Evolutionary conservation across 2,113 vertebrate genomes (phyloP).

Genomic region (Xenus cinereus): DNA sequence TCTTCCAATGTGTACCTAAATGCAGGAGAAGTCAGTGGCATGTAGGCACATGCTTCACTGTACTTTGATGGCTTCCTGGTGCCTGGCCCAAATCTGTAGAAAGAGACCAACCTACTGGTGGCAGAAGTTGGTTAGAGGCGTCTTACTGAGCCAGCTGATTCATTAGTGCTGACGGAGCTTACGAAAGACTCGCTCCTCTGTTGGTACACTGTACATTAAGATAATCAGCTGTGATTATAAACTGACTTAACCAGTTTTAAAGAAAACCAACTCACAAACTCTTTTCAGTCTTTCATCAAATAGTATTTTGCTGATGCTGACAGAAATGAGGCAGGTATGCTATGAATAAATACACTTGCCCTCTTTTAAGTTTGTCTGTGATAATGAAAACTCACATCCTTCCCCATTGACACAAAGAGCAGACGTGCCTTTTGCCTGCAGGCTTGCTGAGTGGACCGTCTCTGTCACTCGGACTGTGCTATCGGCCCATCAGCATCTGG

Average conservation of each 20-base stretch:
- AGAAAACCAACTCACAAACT: background rate
- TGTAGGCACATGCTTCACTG: background rate
- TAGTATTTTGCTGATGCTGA: background rate
- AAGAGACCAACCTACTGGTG: background rate
- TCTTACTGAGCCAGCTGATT: background rate
- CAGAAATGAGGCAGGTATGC: background rate
- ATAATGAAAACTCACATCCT: background rate
- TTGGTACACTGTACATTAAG: background rate
- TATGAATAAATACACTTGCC: background rate
- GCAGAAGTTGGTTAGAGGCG: accelerated
- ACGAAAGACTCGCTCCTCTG: background rate
- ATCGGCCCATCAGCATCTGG: background rate
- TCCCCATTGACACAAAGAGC: background rate
- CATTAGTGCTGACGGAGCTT: background rate
- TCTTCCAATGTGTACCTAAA: background rate
- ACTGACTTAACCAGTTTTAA: background rate
- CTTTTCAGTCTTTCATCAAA: background rate
- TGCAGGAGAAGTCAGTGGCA: background rate
- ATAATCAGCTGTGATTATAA: background rate
- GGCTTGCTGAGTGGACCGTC: background rate
- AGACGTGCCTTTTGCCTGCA: background rate
- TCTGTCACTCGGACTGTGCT: background rate
- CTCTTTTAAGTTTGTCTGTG: background rate
- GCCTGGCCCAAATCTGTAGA: background rate
- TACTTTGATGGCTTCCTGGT: background rate